Evolutionary conservation across 2,888 invertebrate species (phyloP), one percentile per base, ranked within the genome.

Genomic region (Gandaritis pyraliata): DNA sequence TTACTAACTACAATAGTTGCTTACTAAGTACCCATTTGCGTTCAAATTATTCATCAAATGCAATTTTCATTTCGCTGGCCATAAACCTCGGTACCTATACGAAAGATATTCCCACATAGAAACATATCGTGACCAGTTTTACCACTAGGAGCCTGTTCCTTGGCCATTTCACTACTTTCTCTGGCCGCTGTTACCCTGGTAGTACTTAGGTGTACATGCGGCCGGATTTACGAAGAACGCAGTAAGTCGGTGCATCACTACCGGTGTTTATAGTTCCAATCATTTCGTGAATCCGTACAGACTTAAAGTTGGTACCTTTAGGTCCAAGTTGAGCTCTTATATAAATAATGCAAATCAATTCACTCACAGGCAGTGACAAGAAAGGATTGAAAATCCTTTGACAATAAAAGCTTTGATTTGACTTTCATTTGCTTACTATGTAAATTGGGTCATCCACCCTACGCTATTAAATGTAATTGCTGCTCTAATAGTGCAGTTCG

Each of bases 91-190:
- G 45, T 46, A 65, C 69, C 76, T 74, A 33, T 33, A 33, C 33
- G 79, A 82, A 83, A 85, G 80, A 72, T 57, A 73, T 77, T 77
- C 72, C 75, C 66, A 61, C 68, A 61, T 66, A 68, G 71, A 69
- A 73, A 69, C 68, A 62, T 69, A 68, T 80, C 83, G 84, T 86
- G 86, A 85, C 84, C 70, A 77, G 82, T 79, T 70, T 74, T 69
- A 69, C 71, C 70, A 73, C 72, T 74, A 65, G 69, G 61, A 74
- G 73, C 75, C 65, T 72, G 76, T 80, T 77, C 75, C 76, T 70
- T 67, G 63, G 66, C 53, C 70, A 73, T 82, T 81, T 82, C 78
- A 72, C 78, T 74, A 81, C 85, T 85, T 86, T 86, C 85, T 79
- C 80, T 70, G 59, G 64, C 64, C 69, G 69, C 71, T 64, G 70